phyloP scores from a whole-genome alignment of 2,888 invertebrate species.

The Margaritifera margaritifera region DNA sequence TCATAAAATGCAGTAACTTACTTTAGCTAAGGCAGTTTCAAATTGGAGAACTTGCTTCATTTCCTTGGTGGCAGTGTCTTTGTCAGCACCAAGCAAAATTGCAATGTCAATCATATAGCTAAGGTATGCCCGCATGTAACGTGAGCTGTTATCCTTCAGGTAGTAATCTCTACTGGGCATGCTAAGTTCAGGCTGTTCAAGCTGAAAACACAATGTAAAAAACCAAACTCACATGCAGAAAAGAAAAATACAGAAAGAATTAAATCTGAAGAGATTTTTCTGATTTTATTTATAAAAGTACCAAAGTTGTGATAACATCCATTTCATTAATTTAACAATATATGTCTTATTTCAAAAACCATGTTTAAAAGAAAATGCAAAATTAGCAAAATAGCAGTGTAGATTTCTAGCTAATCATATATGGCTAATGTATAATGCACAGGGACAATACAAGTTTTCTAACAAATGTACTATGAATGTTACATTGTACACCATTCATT shows the following conservation, averaged over 20 bases:
- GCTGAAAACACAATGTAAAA: slow-evolving; percentile 75
- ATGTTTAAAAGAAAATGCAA: no score
- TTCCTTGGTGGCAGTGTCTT: slow-evolving; percentile 80
- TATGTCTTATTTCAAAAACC: no score
- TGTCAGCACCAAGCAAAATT: slow-evolving; percentile 83
- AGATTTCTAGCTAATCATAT: no score
- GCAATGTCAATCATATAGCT: slow-evolving; percentile 88
- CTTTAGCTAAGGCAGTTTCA: slow-evolving; percentile 87
- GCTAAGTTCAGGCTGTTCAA: slow-evolving; percentile 91
- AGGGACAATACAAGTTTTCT: no score
- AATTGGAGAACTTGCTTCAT: slow-evolving; percentile 83
- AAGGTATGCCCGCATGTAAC: slow-evolving; percentile 83
- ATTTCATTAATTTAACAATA: no score
- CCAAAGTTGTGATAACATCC: no score
- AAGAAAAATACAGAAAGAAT: neutral
- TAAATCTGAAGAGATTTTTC: neutral
- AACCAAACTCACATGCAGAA: neutral
- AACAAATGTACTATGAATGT: no score
- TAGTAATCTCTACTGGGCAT: slow-evolving; percentile 89
- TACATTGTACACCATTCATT: no score
- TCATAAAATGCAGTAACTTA: slow-evolving; percentile 65
- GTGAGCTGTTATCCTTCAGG: slow-evolving; percentile 77
- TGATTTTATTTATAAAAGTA: neutral
- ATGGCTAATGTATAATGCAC: no score
- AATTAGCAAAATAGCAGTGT: no score